phyloP scores from a whole-genome alignment of 2,797 vertebrate species.

The Gallinago stenura region DNA sequence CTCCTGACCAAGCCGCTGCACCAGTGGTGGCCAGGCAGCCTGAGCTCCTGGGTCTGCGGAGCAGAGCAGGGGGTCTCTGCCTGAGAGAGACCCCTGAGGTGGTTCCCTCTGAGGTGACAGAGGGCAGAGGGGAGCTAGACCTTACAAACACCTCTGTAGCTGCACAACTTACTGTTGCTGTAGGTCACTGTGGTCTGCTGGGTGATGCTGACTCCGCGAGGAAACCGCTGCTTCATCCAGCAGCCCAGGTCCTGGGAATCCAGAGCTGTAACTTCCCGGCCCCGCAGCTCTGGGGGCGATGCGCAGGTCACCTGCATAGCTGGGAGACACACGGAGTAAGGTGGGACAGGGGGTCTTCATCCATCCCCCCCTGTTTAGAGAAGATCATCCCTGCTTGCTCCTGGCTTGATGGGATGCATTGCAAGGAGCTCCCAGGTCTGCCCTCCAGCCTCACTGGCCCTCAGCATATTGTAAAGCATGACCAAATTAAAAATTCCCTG shows the following conservation, averaged over 20 bases:
- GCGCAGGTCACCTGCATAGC: constrained; percentile 32
- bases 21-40: rapidly evolving
- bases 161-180: constrained; percentile 60
- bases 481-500: background rate
- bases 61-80: background rate
- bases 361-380: background rate
- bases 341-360: background rate
- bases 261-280: background rate
- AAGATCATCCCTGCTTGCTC: rapidly evolving
- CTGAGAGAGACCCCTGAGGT: too few relatives aligned
- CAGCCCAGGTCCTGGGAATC: constrained; percentile 34
- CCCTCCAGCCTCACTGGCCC: rapidly evolving
- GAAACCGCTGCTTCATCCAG: constrained; percentile 7
- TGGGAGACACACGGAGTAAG: background rate
- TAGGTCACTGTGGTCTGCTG: background rate
- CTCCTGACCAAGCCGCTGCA: background rate
- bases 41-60: background rate
- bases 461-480: background rate
- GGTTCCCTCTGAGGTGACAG: rapidly evolving
- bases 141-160: rapidly evolving
- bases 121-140: background rate
- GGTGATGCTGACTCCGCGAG: background rate
- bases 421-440: background rate
- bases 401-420: background rate
- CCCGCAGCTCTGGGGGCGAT: background rate